phyloP scores from a whole-genome alignment of 2,797 vertebrate species.

The Myripristis murdjan region DNA sequence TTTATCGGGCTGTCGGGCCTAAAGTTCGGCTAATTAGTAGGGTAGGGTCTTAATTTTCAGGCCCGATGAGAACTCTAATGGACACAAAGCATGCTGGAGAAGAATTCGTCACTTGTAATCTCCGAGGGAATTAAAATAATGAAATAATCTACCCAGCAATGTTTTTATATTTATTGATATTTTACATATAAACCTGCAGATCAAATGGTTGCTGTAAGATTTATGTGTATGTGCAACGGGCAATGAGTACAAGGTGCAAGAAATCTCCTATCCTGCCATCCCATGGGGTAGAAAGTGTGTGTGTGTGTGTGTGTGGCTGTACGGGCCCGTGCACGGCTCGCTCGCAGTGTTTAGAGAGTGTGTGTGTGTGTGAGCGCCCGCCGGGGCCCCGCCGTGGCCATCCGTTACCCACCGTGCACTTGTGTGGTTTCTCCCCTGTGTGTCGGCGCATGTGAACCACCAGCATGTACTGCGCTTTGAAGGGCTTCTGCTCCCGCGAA shows the following conservation, averaged over 20 bases:
- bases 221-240: conserved; percentile 1
- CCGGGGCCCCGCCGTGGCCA: conserved; percentile 19
- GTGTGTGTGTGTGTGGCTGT: background rate
- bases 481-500: conserved; percentile 95
- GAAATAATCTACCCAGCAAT: no score
- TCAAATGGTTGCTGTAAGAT: background rate
- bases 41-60: no score
- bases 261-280: background rate
- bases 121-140: no score
- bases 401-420: conserved; percentile 91
- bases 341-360: conserved; percentile 51
- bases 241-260: conserved; percentile 13
- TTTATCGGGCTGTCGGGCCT: no score
- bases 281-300: background rate
- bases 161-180: no score
- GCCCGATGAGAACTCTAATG: no score
- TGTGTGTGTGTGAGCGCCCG: background rate
- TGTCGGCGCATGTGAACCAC: conserved; percentile 98
- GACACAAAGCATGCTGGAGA: no score
- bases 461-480: conserved; percentile 99
- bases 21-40: no score
- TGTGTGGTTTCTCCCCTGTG: conserved; percentile 98
- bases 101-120: no score
- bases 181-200: background rate
- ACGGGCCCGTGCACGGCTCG: background rate